phyloP scores from a whole-genome alignment of 2,888 invertebrate species.

The Athetis lepigone region DNA sequence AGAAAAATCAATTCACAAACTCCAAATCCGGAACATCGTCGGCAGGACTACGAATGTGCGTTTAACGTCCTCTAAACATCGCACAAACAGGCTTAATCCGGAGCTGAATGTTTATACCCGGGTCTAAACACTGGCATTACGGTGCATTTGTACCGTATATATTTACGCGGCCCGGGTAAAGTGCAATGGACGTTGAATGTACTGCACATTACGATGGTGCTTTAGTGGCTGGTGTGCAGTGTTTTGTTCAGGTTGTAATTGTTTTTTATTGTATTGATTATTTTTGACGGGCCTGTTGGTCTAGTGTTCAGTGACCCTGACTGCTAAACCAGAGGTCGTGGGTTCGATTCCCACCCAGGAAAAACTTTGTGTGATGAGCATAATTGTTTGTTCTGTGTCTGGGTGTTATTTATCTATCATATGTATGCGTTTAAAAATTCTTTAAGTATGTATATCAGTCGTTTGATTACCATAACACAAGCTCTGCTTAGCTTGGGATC shows the following conservation, averaged over 20 bases:
- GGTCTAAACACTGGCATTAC: constrained; percentile 51
- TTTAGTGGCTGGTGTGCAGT: constrained; percentile 8
- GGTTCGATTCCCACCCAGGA: too few species aligned
- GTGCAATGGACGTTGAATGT: constrained; percentile 45
- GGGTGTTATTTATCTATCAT: too few species aligned
- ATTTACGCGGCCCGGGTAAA: constrained; percentile 28
- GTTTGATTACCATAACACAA: too few species aligned
- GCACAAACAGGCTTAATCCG: constrained; percentile 35
- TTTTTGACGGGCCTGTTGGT: too few species aligned
- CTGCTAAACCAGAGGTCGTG: too few species aligned
- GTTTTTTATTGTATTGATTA: neutral
- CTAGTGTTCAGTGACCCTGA: too few species aligned
- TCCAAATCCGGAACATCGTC: neutral
- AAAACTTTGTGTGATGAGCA: too few species aligned
- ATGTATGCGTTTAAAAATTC: too few species aligned
- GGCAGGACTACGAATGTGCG: neutral
- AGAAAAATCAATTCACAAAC: neutral
- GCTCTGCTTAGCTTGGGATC: too few species aligned
- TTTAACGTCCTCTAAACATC: constrained; percentile 20
- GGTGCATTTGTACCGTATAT: constrained; percentile 35
- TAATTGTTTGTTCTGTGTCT: too few species aligned
- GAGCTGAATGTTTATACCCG: constrained; percentile 46
- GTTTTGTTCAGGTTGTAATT: constrained; percentile 20
- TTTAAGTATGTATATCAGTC: too few species aligned
- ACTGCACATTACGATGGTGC: constrained; percentile 26